Evolutionary conservation across 2,113 vertebrate species (phyloP).

Genomic region (Piprites chloris): DNA sequence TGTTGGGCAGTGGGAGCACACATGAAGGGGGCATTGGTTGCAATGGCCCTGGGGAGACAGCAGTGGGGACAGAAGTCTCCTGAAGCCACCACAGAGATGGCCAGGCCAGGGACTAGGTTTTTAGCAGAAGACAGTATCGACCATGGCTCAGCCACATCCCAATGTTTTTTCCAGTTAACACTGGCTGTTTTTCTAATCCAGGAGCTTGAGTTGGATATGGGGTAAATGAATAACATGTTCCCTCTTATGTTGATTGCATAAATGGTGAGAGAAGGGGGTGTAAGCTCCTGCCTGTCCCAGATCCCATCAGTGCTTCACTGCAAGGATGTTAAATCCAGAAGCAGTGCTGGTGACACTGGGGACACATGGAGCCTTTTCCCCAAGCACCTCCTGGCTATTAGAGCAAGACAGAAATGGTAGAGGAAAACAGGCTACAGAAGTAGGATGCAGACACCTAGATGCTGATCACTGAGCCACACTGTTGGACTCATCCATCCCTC

Average conservation of each 20-base stretch:
- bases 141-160: background rate
- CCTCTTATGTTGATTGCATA: background rate
- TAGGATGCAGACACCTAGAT: background rate
- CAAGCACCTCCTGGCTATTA: background rate
- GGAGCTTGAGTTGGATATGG: background rate
- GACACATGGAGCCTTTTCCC: background rate
- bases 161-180: background rate
- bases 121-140: background rate
- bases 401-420: background rate
- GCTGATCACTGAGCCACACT: background rate
- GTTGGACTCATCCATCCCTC: background rate
- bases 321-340: background rate
- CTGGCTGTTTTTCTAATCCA: background rate
- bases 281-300: background rate
- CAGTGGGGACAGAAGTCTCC: background rate
- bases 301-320: background rate
- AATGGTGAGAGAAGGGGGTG: background rate
- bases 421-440: background rate
- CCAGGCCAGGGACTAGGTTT: background rate
- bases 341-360: background rate
- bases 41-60: background rate
- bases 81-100: background rate
- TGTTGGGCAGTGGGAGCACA: accelerated
- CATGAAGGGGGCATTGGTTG: background rate
- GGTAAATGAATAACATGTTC: background rate